Percentiles rank a stretch among this genome's conserved stretches.
These are phyloP conservation scores for Caenorhabditis tropicalis DNA, from an alignment of 1,140 invertebrate genomes.

Conservation along the genomic window DNA sequence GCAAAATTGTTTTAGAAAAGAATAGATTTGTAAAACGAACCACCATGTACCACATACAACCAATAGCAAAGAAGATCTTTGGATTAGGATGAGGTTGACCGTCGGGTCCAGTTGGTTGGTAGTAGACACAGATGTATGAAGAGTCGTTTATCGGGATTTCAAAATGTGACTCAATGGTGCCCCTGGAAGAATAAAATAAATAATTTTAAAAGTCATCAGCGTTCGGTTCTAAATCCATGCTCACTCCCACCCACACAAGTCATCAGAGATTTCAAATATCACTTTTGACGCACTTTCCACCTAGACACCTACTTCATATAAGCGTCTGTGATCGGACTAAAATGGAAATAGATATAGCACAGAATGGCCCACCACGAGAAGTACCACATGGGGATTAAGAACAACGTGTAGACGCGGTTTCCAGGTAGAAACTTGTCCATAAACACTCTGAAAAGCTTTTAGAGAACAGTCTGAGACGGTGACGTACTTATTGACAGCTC, in stretches of 20 bases:
- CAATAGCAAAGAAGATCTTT: conserved; percentile 11
- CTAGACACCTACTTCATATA: conserved; percentile 39
- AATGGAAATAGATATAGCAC: conserved; percentile 29
- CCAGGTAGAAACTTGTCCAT: conserved; percentile 7
- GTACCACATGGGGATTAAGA: conserved; percentile 9
- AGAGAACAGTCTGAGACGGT: not conserved
- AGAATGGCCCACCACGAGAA: not conserved
- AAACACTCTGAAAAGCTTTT: not conserved
- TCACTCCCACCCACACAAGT: too few species aligned
- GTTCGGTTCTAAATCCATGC: too few species aligned
- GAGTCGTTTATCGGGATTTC: not conserved
- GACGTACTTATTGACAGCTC: not conserved
- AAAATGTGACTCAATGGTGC: not conserved
- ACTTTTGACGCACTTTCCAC: too few species aligned
- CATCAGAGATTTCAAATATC: too few species aligned
- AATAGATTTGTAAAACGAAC: too few species aligned
- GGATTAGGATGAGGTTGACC: conserved; percentile 4
- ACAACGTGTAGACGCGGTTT: not conserved
- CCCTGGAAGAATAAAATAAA: conserved; percentile 2
- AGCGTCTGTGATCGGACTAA: not conserved
- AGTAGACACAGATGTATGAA: conserved; percentile 13
- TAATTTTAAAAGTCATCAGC: too few species aligned
- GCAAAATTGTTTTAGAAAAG: too few species aligned
- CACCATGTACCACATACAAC: conserved; percentile 36
- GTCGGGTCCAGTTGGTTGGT: conserved; percentile 9